Conservation (phyloP, 1,140 invertebrate genomes). For the Diachasma alloeum region DNA sequence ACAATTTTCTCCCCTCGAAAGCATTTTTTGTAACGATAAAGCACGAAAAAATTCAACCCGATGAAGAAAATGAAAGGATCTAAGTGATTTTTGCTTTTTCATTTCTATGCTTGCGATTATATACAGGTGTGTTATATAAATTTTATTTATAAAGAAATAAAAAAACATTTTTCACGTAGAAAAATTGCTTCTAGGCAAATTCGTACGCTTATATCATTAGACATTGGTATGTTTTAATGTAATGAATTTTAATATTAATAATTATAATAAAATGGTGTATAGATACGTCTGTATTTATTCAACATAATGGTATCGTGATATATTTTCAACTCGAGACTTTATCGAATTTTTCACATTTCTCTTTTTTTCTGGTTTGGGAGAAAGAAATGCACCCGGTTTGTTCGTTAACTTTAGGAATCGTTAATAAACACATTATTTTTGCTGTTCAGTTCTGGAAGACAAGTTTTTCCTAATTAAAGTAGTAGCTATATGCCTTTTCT, state of each 20-base stretch:
- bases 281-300: neutral
- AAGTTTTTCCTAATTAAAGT: neutral
- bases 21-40: no score
- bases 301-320: neutral
- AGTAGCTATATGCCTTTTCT: neutral
- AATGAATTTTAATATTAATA: neutral
- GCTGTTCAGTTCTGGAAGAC: neutral
- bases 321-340: neutral
- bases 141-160: neutral
- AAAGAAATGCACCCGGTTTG: no score
- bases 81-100: neutral
- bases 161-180: conserved; percentile 4
- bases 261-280: neutral
- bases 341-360: neutral
- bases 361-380: neutral
- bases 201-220: conserved; percentile 5
- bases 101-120: neutral
- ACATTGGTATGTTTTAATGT: conserved; percentile 9
- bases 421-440: neutral
- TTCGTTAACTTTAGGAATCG: no score
- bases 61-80: no score
- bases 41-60: no score
- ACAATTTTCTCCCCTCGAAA: neutral
- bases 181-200: neutral
- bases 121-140: neutral